Percentiles rank a stretch among this genome's conserved stretches.
Conservation (phyloP, 2,888 invertebrate genomes). For the Drosophila dives region DNA sequence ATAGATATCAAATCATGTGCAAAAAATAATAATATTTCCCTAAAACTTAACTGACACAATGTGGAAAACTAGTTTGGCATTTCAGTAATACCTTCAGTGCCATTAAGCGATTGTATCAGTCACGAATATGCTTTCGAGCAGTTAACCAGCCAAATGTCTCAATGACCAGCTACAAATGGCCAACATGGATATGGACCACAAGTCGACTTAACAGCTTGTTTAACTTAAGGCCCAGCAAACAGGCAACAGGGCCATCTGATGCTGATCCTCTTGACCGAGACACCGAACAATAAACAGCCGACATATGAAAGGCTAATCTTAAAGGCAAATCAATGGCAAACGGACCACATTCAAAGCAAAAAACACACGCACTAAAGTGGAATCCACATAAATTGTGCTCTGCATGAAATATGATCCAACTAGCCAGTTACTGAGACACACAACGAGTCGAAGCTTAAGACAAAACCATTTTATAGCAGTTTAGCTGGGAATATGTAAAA, state of each 20-base stretch:
- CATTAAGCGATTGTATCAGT: background rate
- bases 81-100: background rate
- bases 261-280: constrained; percentile 38
- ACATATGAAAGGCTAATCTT: constrained; percentile 66
- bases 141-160: constrained; percentile 37
- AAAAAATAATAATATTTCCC: background rate
- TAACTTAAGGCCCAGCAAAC: constrained; percentile 26
- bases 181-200: constrained; percentile 29
- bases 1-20: background rate
- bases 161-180: constrained; percentile 30
- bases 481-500: constrained; percentile 64
- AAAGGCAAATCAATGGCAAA: constrained; percentile 73
- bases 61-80: background rate
- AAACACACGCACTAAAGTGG: constrained; percentile 13
- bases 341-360: constrained; percentile 58
- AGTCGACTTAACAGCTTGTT: constrained; percentile 59
- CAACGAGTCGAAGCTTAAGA: constrained; percentile 36
- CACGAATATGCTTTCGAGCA: constrained; percentile 35
- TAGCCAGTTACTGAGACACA: constrained; percentile 12
- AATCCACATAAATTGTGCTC: constrained; percentile 57
- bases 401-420: constrained; percentile 72
- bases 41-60: background rate
- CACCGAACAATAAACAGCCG: constrained; percentile 57
- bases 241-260: constrained; percentile 22
- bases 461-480: constrained; percentile 69